Evolutionary conservation across 2,888 invertebrate species (phyloP).

Genomic region (Antheraea yamamai): DNA sequence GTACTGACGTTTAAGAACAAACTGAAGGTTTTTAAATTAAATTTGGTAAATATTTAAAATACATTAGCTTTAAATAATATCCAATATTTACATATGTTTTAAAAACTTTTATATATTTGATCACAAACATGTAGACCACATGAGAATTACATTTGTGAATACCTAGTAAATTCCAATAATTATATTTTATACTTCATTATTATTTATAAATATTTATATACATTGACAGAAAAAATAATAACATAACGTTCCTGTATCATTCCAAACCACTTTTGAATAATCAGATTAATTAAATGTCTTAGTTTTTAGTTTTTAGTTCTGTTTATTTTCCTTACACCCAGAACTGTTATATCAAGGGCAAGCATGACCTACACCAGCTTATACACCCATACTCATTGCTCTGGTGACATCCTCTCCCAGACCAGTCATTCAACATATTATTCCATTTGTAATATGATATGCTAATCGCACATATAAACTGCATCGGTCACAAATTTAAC

Average conservation of each 20-base stretch:
- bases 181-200: no score
- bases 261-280: neutral
- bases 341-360: neutral
- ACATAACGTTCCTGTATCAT: neutral
- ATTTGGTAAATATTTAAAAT: no score
- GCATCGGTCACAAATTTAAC: neutral
- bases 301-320: neutral
- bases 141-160: no score
- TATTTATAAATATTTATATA: neutral
- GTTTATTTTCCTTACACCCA: neutral
- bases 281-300: neutral
- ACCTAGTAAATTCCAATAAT: neutral
- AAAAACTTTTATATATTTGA: no score
- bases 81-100: no score
- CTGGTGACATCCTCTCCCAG: neutral
- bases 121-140: no score
- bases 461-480: neutral
- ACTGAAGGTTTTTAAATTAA: neutral
- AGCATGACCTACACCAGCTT: neutral
- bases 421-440: neutral
- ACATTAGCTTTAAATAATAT: no score
- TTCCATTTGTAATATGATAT: neutral
- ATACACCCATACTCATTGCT: neutral
- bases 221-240: neutral
- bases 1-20: neutral